Evolutionary conservation across 1,140 invertebrate species (phyloP), one percentile per base, ranked within the genome.

Genomic region (Achatina immaculata): DNA sequence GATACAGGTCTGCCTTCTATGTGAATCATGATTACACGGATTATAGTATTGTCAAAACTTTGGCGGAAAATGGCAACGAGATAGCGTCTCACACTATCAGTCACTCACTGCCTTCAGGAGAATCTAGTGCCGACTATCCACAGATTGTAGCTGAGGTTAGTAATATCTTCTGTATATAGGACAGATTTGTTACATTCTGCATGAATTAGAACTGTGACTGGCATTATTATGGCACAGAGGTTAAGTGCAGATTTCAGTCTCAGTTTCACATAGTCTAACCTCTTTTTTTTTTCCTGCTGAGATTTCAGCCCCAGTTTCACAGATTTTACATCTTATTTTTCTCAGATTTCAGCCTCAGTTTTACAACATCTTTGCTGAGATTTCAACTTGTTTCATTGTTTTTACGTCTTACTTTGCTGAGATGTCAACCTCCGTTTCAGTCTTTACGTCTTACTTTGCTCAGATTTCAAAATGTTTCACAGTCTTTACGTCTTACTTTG

Each of bases 1-100:
- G 9, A 14, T 73, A 11, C 73, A 75, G 73, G 36, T 6, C 73
- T 11, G 73, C 73, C 31, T 75, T 75, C 45, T 75, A 55, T 28
- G 34, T 75, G 2, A 31, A 11, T 6, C 7, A 55, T 42, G 73
- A 51, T 1, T 42, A 75, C 31, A 75, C 73, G 34, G 73, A 75
- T 31, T 75, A 55, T 48, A 62, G 24, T 42, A 16, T 42, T 9
- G 43, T 75, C 11, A 55, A 55, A 43, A 36, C 3, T 2, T 36
- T 75, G 48, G 43, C 28, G 9, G 19, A 58, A 7, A 16, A 38
- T 9, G 73, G 73, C 3, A 6, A 75, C 31, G 73, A 75, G 73
- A 58, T 75, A 3, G 73, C 73, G 7, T 75, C 48, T 31, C 73
- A 75, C 40, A 75, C 73, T 1, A 38, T 75, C 43, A 31, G 36